Evolutionary conservation across 2,888 invertebrate genomes (phyloP), one percentile per base, ranked within the genome.

Genomic region (Apamea epomidion): DNA sequence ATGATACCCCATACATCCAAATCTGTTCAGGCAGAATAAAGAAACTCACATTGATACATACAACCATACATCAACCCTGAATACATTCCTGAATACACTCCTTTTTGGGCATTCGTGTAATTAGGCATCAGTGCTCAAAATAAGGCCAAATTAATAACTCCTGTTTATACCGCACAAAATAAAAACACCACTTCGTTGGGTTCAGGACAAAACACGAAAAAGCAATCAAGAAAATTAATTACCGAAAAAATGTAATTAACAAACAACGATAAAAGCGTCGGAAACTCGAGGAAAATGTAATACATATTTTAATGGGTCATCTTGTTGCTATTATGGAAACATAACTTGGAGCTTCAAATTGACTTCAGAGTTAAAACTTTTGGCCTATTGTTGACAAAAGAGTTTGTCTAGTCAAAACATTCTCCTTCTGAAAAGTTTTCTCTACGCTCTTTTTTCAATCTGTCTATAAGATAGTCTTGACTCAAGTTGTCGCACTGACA

Each of bases 141-240:
- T 37, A 37, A 37, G n/a, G 18, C 32, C 18, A 42, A 73, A 73
- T 42, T 45, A 29, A 42, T 62, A 29, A 8, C 37, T 42, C 42
- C 29, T 75, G 29, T 72, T 21, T 73, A 21, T 12, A 42, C 29
- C 18, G 25, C 32, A 68, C n/a, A 60, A 48, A 29, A 65, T 32
- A 18, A 74, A 29, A 16, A 29, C 29, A 7, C 12, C 21, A n/a
- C 67, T 65, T 69, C 25, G 6, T 29, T 32, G 18, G 32, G 29
- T 32, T 70, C 21, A 6, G 25, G 21, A 72, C 25, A 18, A 1
- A 72, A 60, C 42, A 65, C 18, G 58, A 71, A 51, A 80, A 82
- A 82, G 51, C 65, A 60, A 71, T 82, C 45, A 71, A 45, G 18
- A 37, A 10, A 62, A 71, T 21, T 54, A 75, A 82, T 71, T 54